phyloP scores from a whole-genome alignment of 2,797 vertebrate genomes.

The Sebastes nivosus region DNA sequence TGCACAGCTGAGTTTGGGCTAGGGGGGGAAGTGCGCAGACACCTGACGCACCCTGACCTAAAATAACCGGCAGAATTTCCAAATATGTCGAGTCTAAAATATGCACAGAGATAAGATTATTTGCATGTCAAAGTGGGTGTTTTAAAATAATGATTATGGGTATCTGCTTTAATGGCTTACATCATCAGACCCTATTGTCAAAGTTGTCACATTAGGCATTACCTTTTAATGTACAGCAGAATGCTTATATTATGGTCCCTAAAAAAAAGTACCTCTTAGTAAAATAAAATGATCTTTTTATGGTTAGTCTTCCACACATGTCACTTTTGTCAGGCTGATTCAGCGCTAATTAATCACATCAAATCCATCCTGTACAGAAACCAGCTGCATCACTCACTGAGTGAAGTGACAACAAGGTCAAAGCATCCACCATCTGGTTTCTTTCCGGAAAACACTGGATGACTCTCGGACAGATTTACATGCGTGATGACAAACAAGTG shows the following conservation, averaged over 20 bases:
- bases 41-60: conserved; percentile 12
- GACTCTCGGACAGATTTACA: conserved; percentile 33
- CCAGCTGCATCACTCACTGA: conserved; percentile 28
- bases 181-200: not conserved
- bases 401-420: conserved; percentile 44
- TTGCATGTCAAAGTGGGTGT: conserved; percentile 10
- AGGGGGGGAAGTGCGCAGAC: not conserved
- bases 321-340: conserved; percentile 44
- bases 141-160: not conserved
- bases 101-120: not conserved
- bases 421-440: conserved; percentile 62
- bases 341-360: conserved; percentile 54
- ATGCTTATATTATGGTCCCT: not conserved
- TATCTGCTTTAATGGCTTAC: not conserved
- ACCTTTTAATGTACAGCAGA: not conserved
- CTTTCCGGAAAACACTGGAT: conserved; percentile 27
- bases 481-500: conserved; percentile 39
- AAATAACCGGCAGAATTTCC: conserved; percentile 15
- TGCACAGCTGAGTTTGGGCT: conserved; percentile 11
- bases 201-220: not conserved
- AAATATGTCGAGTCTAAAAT: not conserved
- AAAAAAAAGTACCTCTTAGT: not conserved
- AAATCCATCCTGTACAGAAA: conserved; percentile 16
- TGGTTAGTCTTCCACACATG: conserved; percentile 38
- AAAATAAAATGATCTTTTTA: not conserved